Evolutionary conservation across 2,113 vertebrate genomes (phyloP).

Genomic region (Vanacampus margaritifer): DNA sequence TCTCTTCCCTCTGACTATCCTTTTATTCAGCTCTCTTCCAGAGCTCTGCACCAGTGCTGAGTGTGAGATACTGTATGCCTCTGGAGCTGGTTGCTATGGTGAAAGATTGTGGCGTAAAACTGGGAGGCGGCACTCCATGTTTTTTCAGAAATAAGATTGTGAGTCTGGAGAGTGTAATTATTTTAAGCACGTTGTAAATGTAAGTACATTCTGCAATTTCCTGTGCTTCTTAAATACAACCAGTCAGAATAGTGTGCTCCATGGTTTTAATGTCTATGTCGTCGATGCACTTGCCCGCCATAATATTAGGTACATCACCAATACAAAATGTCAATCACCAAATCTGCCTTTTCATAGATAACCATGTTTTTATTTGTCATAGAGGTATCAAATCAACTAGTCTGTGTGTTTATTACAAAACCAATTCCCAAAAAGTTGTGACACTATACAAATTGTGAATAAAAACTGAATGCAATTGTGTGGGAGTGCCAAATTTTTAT

Average conservation of each 20-base stretch:
- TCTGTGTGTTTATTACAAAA: not conserved
- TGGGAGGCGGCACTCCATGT: slow-evolving; percentile 19
- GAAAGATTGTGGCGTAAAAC: slow-evolving; percentile 38
- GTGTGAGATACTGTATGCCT: slow-evolving; percentile 44
- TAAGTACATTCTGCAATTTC: not conserved
- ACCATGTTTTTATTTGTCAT: not conserved
- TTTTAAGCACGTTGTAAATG: slow-evolving; percentile 6
- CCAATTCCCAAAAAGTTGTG: too few relatives aligned
- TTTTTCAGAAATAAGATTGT: slow-evolving; percentile 22
- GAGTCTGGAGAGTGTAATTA: slow-evolving; percentile 17
- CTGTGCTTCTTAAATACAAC: not conserved
- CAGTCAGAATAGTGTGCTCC: not conserved
- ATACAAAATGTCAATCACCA: not conserved
- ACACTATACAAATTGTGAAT: too few relatives aligned
- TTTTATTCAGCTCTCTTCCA: slow-evolving; percentile 26
- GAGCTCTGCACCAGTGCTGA: slow-evolving; percentile 11
- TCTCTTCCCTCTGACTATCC: slow-evolving; percentile 11
- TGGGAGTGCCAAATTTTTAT: too few relatives aligned
- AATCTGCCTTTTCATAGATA: not conserved
- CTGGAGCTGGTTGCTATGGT: slow-evolving; percentile 55
- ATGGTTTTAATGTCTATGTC: not conserved
- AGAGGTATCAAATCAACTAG: not conserved
- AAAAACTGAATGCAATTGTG: too few relatives aligned
- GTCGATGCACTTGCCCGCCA: not conserved
- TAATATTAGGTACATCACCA: not conserved